Evolutionary conservation across 2,113 vertebrate genomes (phyloP), one percentile per base, ranked within the genome.

Genomic region (zebrafish (Danio rerio)): DNA sequence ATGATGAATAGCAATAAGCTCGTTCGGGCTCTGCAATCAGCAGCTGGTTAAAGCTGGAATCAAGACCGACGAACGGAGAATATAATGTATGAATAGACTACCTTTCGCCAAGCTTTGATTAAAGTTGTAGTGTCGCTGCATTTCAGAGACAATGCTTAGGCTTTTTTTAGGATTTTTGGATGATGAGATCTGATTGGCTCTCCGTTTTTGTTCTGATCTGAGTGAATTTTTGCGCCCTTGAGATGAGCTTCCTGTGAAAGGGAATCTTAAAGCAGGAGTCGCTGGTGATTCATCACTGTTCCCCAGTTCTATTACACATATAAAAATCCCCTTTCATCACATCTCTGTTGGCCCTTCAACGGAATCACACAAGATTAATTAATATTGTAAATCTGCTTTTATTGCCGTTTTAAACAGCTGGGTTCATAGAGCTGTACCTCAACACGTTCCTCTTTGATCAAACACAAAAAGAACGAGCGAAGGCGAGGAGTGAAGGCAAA

Each of bases 331-430:
- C 53, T 81, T 78, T 87, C 85, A 80, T 85, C 53, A 50, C 79
- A 85, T 84, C 78, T 86, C 79, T 85, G 76, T 66, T 76, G 76
- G 83, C 81, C 56, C 71, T 74, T 65, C 62, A 76, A 55, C 62
- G 18, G 71, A 76, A 81, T 82, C 81, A 80, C 83, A 86, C 74
- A 84, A 85, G 82, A 86, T 81, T 83, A 87, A 87, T 86, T 82
- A 85, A 61, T 69, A 75, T 71, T 81, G 80, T 87, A 87, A 86
- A 82, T 83, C 82, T 63, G 82, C 69, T 83, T 78, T 87, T 82
- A 85, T 81, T 55, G 70, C 79, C 61, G 42, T 73, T 71, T 78
- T 78, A 52, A 81, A 79, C 65, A 73, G 59, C 70, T 5, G 9
- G 55, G 74, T 50, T 80, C 50, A 66, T 62, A 75, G 76, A 83